Evolutionary conservation across 2,888 invertebrate genomes (phyloP).

Genomic region (Carabus problematicus): DNA sequence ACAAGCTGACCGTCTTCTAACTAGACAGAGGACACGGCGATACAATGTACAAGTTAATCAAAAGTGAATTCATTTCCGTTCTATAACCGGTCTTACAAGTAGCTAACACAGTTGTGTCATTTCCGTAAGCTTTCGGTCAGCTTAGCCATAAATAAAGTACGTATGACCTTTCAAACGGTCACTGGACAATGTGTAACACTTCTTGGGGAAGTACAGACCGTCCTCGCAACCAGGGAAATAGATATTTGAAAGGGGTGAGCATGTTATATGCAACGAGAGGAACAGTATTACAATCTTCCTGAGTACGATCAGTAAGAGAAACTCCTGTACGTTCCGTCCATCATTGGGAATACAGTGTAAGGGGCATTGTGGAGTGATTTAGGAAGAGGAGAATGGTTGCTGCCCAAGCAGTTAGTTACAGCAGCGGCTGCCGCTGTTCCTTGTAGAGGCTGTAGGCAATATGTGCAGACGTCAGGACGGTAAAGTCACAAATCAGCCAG

Average conservation of each 20-base stretch:
- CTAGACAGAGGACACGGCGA: not conserved
- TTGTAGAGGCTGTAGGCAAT: constrained; percentile 22
- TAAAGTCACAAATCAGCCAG: constrained; percentile 56
- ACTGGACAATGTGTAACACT: not conserved
- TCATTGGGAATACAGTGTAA: not conserved
- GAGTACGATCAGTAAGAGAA: no score
- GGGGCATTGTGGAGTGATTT: not conserved
- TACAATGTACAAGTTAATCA: not conserved
- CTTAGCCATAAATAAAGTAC: no score
- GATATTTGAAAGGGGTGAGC: no score
- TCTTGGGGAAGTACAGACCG: no score
- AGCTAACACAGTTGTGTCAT: not conserved
- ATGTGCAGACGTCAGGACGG: constrained; percentile 49
- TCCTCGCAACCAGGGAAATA: no score
- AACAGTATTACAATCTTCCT: no score
- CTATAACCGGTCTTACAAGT: not conserved
- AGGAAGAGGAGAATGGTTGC: constrained; percentile 7
- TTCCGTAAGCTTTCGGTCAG: constrained; percentile 3
- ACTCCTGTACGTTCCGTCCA: no score
- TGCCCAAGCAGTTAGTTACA: not conserved
- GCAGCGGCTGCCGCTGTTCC: not conserved
- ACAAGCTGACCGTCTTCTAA: not conserved
- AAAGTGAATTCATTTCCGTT: not conserved
- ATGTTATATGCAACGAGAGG: no score
- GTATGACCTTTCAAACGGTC: not conserved